These are phyloP conservation scores for Gymnodraco acuticeps DNA, from an alignment of 2,797 vertebrate genomes.

Conservation along the genomic window DNA sequence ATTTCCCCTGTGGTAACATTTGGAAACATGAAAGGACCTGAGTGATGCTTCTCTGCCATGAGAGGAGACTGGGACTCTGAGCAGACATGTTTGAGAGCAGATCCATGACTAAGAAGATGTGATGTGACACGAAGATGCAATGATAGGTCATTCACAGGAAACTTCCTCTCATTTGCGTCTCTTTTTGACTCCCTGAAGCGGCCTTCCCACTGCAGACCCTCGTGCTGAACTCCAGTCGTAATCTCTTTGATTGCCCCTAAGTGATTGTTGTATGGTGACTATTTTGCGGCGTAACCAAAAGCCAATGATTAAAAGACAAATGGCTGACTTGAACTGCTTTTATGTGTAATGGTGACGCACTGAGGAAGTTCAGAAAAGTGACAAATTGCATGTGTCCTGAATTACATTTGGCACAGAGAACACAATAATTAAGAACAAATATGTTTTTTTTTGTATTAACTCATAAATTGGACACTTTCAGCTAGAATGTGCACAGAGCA, in stretches of 20 bases:
- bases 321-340: background rate
- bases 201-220: conserved; percentile 10
- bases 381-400: background rate
- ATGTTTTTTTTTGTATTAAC: background rate
- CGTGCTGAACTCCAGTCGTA: background rate
- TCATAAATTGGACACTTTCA: background rate
- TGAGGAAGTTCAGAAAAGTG: background rate
- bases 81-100: conserved; percentile 57
- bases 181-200: conserved; percentile 5
- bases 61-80: conserved; percentile 37
- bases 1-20: conserved; percentile 36
- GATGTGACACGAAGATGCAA: conserved; percentile 46
- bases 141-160: conserved; percentile 34
- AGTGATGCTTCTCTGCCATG: conserved; percentile 42
- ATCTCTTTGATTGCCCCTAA: background rate
- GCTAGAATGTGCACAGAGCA: background rate
- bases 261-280: conserved; percentile 7
- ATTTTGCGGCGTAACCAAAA: conserved; percentile 32
- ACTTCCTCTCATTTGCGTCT: conserved; percentile 43
- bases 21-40: conserved; percentile 59
- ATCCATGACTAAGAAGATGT: conserved; percentile 50
- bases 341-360: background rate
- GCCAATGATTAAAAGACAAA: conserved; percentile 15
- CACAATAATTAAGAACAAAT: background rate
- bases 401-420: background rate